Percentiles rank a stretch among this genome's conserved stretches.
phyloP scores from a whole-genome alignment of 2,888 invertebrate genomes.

The Tholera decimalis region DNA sequence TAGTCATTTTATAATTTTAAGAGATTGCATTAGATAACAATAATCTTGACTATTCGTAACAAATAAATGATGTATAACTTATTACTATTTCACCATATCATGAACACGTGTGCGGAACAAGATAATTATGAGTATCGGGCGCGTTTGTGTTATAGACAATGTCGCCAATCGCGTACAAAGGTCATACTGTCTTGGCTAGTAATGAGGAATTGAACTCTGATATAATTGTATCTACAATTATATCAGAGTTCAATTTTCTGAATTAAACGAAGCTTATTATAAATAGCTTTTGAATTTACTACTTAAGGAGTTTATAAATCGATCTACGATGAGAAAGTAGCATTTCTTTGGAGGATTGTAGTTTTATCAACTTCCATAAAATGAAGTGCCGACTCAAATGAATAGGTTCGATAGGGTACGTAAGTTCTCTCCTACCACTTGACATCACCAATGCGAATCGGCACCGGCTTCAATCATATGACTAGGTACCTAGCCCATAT shows the following conservation, averaged over 20 bases:
- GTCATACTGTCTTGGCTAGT: conserved; percentile 28
- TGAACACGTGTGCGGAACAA: conserved; percentile 39
- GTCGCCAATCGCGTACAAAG: conserved; percentile 34
- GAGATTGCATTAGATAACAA: neutral
- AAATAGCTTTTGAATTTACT: conserved; percentile 4
- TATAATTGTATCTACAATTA: conserved; percentile 24
- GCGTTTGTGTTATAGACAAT: conserved; percentile 23
- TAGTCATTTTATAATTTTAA: too few species aligned
- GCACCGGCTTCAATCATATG: too few species aligned
- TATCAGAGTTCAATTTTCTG: too few species aligned
- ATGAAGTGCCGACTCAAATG: too few species aligned
- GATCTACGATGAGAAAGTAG: too few species aligned
- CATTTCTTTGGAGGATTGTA: neutral
- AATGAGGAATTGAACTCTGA: conserved; percentile 31
- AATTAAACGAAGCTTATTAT: conserved; percentile 2
- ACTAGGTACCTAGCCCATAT: too few species aligned
- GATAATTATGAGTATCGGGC: conserved; percentile 20
- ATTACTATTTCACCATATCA: conserved; percentile 25
- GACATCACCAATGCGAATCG: too few species aligned
- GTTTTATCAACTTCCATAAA: too few species aligned
- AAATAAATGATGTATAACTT: neutral
- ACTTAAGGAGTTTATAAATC: neutral
- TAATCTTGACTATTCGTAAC: neutral
- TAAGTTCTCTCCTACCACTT: too few species aligned
- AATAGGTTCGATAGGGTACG: too few species aligned